A percentile compares a stretch with the other conserved stretches of the same genome.
These are phyloP conservation scores for Leucozona laternaria DNA, from an alignment of 2,888 invertebrate genomes.

Conservation along the genomic window DNA sequence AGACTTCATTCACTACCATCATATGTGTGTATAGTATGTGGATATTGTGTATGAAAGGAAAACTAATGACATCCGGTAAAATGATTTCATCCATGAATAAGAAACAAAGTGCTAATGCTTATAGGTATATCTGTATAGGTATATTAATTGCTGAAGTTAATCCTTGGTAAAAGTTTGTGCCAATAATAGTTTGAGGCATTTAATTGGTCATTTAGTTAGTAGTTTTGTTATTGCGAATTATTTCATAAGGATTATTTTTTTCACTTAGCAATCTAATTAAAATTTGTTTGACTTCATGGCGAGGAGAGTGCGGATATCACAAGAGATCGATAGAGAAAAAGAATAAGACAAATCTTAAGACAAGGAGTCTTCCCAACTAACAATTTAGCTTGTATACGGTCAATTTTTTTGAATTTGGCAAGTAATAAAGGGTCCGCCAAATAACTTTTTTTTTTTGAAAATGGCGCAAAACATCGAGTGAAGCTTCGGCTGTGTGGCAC, in stretches of 20 bases:
- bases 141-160: slow-evolving; percentile 30
- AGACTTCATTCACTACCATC: not conserved
- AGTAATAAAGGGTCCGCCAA: no score
- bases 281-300: not conserved
- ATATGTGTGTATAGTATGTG: not conserved
- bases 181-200: slow-evolving; percentile 45
- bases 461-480: no score
- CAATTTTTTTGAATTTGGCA: no score
- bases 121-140: not conserved
- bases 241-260: not conserved
- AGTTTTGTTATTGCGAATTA: not conserved
- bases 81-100: slow-evolving; percentile 24
- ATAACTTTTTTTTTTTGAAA: no score
- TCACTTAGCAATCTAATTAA: not conserved
- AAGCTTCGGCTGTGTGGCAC: no score
- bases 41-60: not conserved
- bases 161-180: slow-evolving; percentile 21
- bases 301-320: no score
- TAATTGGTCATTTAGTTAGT: slow-evolving; percentile 28
- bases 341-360: no score
- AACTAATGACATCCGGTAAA: slow-evolving; percentile 34
- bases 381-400: no score
- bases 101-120: slow-evolving; percentile 33
- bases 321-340: no score
- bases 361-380: no score